Conservation (phyloP, 2,797 vertebrate species). For the Lerista edwardsae region DNA sequence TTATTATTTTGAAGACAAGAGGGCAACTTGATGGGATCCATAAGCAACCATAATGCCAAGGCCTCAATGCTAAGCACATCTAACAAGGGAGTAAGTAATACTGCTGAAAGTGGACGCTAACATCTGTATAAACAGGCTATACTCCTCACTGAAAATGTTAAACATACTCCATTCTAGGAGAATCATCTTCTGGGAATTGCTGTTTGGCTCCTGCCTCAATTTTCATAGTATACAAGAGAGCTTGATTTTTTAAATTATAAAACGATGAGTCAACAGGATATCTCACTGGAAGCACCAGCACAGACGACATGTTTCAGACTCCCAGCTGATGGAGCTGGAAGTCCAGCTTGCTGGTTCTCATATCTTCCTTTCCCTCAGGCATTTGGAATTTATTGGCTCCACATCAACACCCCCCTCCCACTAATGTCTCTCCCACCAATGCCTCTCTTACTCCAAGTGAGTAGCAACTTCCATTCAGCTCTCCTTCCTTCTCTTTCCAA, state of each 20-base stretch:
- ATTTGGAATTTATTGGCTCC: constrained; percentile 14
- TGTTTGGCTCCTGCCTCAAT: constrained; percentile 1
- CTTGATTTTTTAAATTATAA: constrained; percentile 35
- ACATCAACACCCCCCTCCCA: constrained; percentile 10
- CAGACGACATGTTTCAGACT: constrained; percentile 20
- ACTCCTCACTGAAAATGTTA: neutral
- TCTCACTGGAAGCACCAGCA: constrained; percentile 14
- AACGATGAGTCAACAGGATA: constrained; percentile 10
- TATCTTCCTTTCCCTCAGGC: neutral
- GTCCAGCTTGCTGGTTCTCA: constrained; percentile 6
- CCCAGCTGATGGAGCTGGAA: constrained; percentile 11
- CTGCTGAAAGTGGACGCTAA: neutral
- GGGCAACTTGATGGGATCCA: neutral
- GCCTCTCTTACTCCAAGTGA: constrained; percentile 29
- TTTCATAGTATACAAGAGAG: constrained; percentile 3
- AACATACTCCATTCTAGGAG: neutral
- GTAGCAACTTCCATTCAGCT: constrained; percentile 30
- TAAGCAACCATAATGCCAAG: neutral
- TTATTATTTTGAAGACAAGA: neutral
- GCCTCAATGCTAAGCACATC: neutral
- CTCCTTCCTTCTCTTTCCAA: neutral
- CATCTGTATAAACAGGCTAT: neutral
- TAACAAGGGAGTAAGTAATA: neutral
- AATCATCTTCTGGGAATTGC: constrained; percentile 17
- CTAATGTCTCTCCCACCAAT: too few relatives aligned